Evolutionary conservation across 2,797 vertebrate genomes (phyloP), one percentile per base, ranked within the genome.

Genomic region (Cheirogaleus major): DNA sequence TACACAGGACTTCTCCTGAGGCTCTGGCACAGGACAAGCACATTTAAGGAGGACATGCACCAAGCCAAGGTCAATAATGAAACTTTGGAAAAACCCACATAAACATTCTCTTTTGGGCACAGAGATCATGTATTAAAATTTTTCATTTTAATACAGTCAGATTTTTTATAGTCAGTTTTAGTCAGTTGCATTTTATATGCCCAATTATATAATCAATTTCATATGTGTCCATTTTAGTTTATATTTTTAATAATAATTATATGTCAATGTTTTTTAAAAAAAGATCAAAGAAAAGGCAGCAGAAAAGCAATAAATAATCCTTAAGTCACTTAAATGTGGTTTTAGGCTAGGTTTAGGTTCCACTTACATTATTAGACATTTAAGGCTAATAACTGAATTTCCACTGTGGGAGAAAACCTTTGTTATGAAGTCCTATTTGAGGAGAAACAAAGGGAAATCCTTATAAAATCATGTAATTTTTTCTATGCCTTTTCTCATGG

Each of bases 281-380:
- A 27, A 9, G 12, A 76, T 75, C 45, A 79, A 79, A 67, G 48
- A 81, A 67, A 89, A 91, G 30, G 45, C n/a, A 79, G 27, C 32
- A 95, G 90, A 79, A 96, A 86, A 87, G 78, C 79, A 75, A 93
- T 30, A 95, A 82, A 25, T 73, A 65, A 91, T 63, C n/a, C 38
- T 93, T 30, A 94, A 89, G 90, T 50, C 27, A 84, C 12, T 84
- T 73, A 76, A 52, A 80, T 76, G 18, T 85, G 43, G 27, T 84
- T 72, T 84, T 48, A 78, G n/a, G 13, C 38, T 73, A 59, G n/a
- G 5, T 45, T 45, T 45, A 45, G 45, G 57, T 93, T 89, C 43
- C 35, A 81, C 15, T 73, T 78, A 91, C 69, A 96, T 87, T 70
- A 81, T 72, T 85, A 93, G 45, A 78, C 2, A 76, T 35, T 27